Conservation (phyloP, 2,888 invertebrate species). For the Minunthozetes semirufus region DNA sequence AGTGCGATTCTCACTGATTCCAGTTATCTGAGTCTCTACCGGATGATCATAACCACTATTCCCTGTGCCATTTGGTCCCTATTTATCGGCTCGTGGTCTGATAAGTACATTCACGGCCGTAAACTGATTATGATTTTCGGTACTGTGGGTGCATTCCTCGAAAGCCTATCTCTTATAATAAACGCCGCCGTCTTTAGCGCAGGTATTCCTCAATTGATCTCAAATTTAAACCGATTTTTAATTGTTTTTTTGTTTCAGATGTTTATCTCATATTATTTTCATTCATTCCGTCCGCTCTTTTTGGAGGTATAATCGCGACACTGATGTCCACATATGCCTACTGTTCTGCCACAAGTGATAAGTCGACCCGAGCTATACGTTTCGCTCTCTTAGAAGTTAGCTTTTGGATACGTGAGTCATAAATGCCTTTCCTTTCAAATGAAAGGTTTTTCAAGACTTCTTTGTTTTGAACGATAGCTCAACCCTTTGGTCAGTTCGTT, state of each 20-base stretch:
- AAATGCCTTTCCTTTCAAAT: background rate
- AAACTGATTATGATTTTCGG: slow-evolving; percentile 31
- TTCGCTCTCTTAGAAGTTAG: slow-evolving; percentile 34
- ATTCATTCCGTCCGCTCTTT: slow-evolving; percentile 34
- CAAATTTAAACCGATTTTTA: background rate
- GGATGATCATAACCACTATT: slow-evolving; percentile 24
- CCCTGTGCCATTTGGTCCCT: slow-evolving; percentile 34
- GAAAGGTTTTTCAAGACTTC: background rate
- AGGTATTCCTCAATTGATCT: slow-evolving; percentile 8
- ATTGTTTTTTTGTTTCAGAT: slow-evolving; percentile 22
- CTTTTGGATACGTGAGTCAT: slow-evolving; percentile 33
- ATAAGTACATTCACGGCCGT: slow-evolving; percentile 34
- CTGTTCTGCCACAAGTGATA: slow-evolving; percentile 34
- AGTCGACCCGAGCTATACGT: slow-evolving; percentile 12
- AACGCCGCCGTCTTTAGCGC: slow-evolving; percentile 33
- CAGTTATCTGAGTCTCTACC: slow-evolving; percentile 23
- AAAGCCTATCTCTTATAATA: slow-evolving; percentile 26
- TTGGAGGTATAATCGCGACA: slow-evolving; percentile 34
- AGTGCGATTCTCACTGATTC: slow-evolving; percentile 16
- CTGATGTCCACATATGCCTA: slow-evolving; percentile 34
- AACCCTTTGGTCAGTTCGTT: slow-evolving; percentile 33
- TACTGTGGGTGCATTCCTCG: slow-evolving; percentile 14
- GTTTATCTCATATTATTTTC: slow-evolving; percentile 31
- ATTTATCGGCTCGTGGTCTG: slow-evolving; percentile 35
- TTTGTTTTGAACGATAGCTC: slow-evolving; percentile 23